These are phyloP conservation scores for Hyles euphorbiae DNA, from an alignment of 1,140 invertebrate genomes.

Conservation along the genomic window DNA sequence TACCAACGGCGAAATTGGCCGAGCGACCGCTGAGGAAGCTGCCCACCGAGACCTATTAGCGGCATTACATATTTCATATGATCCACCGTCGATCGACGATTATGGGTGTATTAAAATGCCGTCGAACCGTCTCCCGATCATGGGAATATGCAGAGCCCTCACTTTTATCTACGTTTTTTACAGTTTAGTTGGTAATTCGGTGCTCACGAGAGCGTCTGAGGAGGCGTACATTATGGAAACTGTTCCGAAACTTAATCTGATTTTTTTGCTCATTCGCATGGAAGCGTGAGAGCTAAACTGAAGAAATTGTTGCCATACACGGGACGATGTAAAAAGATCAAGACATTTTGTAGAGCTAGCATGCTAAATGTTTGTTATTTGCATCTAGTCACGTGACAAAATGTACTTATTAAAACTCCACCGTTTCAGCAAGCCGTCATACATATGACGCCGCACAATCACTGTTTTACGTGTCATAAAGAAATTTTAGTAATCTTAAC, in stretches of 20 bases:
- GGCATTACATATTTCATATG: constrained; percentile 67
- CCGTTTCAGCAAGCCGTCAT: too few relatives aligned
- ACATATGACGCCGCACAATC: too few relatives aligned
- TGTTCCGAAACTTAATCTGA: constrained; percentile 32
- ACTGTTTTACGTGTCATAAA: constrained; percentile 8
- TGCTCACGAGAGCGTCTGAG: constrained; percentile 28
- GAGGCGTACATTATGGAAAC: constrained; percentile 47
- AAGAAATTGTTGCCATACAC: neutral
- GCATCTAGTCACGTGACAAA: neutral
- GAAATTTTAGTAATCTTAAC: constrained; percentile 15
- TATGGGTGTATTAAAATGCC: constrained; percentile 65
- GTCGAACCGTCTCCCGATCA: constrained; percentile 45
- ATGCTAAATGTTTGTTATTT: neutral
- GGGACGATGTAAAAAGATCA: too few relatives aligned
- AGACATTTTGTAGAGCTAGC: too few relatives aligned
- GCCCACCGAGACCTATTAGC: constrained; percentile 60
- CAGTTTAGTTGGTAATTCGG: constrained; percentile 60
- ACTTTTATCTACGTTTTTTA: constrained; percentile 58
- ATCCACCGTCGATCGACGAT: constrained; percentile 51
- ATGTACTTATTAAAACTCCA: too few relatives aligned
- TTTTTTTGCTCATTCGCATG: constrained; percentile 22
- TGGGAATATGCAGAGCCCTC: constrained; percentile 51
- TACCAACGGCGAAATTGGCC: constrained; percentile 61
- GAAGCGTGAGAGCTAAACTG: constrained; percentile 27
- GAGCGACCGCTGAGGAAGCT: constrained; percentile 70